These are phyloP conservation scores for Trichonephila clavata DNA, from an alignment of 1,140 invertebrate genomes.

Conservation along the genomic window DNA sequence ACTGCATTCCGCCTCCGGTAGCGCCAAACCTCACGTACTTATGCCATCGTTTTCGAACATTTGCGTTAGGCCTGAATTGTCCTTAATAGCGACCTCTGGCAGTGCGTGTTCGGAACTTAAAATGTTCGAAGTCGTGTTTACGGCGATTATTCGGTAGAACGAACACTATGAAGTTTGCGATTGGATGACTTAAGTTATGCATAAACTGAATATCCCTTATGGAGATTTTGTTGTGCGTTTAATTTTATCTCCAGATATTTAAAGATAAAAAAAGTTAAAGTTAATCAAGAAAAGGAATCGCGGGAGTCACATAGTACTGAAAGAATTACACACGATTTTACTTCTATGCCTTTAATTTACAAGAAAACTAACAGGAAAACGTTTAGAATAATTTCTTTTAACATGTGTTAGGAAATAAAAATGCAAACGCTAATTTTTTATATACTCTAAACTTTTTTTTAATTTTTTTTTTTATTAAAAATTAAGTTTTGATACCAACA, in stretches of 20 bases:
- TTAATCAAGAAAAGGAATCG: not conserved
- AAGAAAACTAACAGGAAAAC: no score
- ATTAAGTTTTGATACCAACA: no score
- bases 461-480: no score
- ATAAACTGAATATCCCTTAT: not conserved
- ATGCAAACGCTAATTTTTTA: no score
- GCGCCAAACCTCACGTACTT: not conserved
- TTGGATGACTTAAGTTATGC: not conserved
- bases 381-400: no score
- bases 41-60: not conserved
- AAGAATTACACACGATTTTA: not conserved
- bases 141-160: not conserved
- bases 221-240: no score
- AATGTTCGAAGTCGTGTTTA: not conserved
- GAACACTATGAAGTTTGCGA: not conserved
- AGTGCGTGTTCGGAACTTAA: not conserved
- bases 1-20: not conserved
- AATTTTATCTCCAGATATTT: not conserved
- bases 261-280: no score
- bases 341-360: no score
- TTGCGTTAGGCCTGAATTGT: not conserved
- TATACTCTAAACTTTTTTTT: no score
- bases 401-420: no score
- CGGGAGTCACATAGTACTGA: not conserved
- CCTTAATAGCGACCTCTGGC: not conserved